These are phyloP conservation scores for Alauda arvensis DNA, from an alignment of 2,797 vertebrate species.

Conservation along the genomic window DNA sequence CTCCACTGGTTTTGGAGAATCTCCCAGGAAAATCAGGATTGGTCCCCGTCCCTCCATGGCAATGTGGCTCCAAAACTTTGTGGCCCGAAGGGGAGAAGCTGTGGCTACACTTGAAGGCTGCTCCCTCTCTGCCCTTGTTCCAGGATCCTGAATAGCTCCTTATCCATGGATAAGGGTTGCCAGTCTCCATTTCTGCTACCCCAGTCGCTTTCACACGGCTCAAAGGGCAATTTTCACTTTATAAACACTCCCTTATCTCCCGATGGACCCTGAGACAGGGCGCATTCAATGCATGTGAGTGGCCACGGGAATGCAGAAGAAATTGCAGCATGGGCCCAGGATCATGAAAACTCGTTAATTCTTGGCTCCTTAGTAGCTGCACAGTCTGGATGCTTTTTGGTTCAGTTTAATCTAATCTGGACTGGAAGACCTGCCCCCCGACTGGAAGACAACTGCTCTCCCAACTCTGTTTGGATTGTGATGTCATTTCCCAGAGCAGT, in stretches of 20 bases:
- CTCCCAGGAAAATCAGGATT: neutral
- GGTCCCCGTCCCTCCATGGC: neutral
- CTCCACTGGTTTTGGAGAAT: neutral
- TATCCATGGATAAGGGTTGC: neutral
- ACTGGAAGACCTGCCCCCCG: neutral
- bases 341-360: neutral
- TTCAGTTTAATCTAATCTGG: neutral
- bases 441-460: neutral
- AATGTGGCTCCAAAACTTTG: neutral
- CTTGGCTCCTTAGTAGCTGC: neutral
- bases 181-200: neutral
- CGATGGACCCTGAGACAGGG: rapidly evolving
- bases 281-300: rapidly evolving
- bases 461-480: rapidly evolving
- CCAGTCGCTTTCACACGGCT: rapidly evolving
- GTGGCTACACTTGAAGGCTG: neutral
- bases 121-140: neutral
- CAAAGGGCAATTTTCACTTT: neutral
- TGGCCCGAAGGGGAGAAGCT: neutral
- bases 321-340: neutral
- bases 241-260: neutral
- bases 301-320: neutral
- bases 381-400: neutral
- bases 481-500: neutral
- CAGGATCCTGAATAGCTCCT: neutral